Base-by-base conservation (phyloP, 2,888 invertebrate species). In the Drosophila putrida region DNA sequence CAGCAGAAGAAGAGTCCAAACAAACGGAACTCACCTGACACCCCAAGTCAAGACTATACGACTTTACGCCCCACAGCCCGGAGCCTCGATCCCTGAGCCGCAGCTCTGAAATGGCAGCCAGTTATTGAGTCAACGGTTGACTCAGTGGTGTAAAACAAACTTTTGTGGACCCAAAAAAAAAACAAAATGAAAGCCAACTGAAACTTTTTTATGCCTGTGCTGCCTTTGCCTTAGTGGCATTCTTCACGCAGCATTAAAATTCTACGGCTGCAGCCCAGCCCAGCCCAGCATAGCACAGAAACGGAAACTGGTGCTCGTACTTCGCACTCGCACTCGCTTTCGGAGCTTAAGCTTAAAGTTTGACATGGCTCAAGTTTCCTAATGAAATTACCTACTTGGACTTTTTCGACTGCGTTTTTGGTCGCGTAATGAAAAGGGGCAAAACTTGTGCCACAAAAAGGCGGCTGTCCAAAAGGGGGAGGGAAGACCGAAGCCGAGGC, bases 361-460 rank as follows among this genome's bases (percentile, higher is more conserved):
- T 87, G 87, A 81, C 90, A 89, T 78, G 80, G 80, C 83, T 82
- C 82, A 89, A 87, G 85, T 83, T 87, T 83, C 82, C 77, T 89
- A 89, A 89, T 89, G 89, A 89, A 89, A 89, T 89, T 88, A 89
- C 88, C 81, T 81, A 82, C 86, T 86, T 80, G 80, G 61, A 76
- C 78, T 67, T 57, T 59, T 54, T 60, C 41, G 65, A 68, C 67
- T 57, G 72, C 54, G 63, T 69, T 63, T 73, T 72, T 55, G 64
- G 53, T 31, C 61, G 59, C 61, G 38, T 76, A 73, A 69, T 73
- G 72, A 76, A 79, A 86, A 83, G 80, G 78, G 80, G 76, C 75
- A 70, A 82, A 82, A 76, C 78, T 71, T 67, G 66, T 44, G 75
- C 50, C 60, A 39, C 62, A 54, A 41, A 54, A 59, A 31, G 39